phyloP scores from a whole-genome alignment of 2,888 invertebrate genomes.

The Thereva nobilitata region DNA sequence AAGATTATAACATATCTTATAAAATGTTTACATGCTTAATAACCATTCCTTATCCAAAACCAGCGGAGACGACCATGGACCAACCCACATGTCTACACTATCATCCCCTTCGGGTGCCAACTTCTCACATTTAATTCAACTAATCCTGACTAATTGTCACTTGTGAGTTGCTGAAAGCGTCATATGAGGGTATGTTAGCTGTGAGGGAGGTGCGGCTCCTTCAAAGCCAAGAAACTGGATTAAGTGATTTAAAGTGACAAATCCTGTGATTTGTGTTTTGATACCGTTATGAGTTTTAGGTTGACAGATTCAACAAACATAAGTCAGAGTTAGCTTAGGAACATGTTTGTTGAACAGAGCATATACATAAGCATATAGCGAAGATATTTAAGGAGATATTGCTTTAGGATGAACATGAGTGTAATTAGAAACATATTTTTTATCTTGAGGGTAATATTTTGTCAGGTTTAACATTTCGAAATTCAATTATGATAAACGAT shows the following conservation, averaged over 20 bases:
- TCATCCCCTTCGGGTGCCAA: conserved; percentile 10
- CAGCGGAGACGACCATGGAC: too few relatives aligned
- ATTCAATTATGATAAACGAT: too few relatives aligned
- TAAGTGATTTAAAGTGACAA: conserved; percentile 40
- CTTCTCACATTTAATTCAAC: conserved; percentile 33
- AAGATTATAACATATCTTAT: too few relatives aligned
- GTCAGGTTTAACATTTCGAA: too few relatives aligned
- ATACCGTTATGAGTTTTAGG: conserved; percentile 38
- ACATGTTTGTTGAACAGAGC: neutral
- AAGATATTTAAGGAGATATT: too few relatives aligned
- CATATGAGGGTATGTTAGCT: conserved; percentile 11
- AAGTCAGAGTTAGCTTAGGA: neutral
- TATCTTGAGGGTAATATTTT: too few relatives aligned
- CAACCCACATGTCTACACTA: neutral
- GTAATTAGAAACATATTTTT: too few relatives aligned
- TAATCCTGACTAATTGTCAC: conserved; percentile 34
- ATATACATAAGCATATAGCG: neutral
- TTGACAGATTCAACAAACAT: conserved; percentile 28
- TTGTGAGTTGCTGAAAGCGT: conserved; percentile 32
- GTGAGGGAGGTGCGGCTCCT: conserved; percentile 9
- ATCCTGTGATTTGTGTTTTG: conserved; percentile 41
- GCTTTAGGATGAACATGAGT: too few relatives aligned
- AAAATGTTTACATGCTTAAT: too few relatives aligned
- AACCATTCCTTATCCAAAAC: too few relatives aligned
- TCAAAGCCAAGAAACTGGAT: conserved; percentile 34